Base-by-base conservation (phyloP, 2,113 vertebrate genomes). In the zebrafish (Danio rerio) region DNA sequence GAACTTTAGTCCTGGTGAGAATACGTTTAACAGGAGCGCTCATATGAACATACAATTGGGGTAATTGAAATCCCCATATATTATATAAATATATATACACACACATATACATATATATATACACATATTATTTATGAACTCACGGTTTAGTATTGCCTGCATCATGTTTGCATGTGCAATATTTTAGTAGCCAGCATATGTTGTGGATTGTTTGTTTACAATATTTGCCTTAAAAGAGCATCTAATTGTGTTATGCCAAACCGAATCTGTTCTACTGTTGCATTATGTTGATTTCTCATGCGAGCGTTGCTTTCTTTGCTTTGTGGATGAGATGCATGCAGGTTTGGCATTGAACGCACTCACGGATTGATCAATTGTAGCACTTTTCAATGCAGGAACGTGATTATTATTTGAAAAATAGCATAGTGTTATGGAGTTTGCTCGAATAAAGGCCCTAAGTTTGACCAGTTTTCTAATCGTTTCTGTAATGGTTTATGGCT, bases 211-310 rank as follows among this genome's bases (percentile, higher is more conserved):
- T 58, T 47, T 69, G 49, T 83, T 83, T 83, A 76, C 83, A n/a
- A 11, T 66, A 45, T 86, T 83, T 86, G 85, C 85, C 85, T 86
- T 86, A 86, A 83, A 72, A 62, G 43, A 73, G 62, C 58, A 81
- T 74, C 18, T 52, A 77, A 78, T 83, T 81, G 47, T 76, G 50
- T 5, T 66, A 83, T 81, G 81, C 59, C 72, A 77, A 62, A 77
- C 83, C 53, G n/a, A 49, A 66, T 68, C 47, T 83, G 65, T 75
- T 70, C 21, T 13, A 40, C 80, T 81, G 40, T 66, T 59, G 69
- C 53, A 55, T 66, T 80, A 47, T 55, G 45, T 82, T 72, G 9
- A 15, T 31, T 49, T 31, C 0, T 52, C 45, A 52, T 52, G 11
- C 7, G 7, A 1, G 7, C 5, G 11, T 7, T 9, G 49, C 7